Evolutionary conservation across 1,140 invertebrate species (phyloP).

Genomic region (Halesus radiatus): DNA sequence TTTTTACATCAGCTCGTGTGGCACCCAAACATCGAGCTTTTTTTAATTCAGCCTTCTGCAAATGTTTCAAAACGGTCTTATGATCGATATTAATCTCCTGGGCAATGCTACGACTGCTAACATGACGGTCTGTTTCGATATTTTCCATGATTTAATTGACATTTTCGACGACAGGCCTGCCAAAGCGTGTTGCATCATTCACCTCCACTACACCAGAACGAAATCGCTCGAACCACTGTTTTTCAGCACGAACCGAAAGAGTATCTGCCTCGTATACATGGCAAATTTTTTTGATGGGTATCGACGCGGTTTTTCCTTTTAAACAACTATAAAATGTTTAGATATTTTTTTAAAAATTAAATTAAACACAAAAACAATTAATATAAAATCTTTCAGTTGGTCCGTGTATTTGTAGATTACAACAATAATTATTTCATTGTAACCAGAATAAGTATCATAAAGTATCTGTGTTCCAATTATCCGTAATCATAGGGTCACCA

Average conservation of each 20-base stretch:
- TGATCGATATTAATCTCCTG: conserved; percentile 2
- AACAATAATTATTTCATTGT: too few species aligned
- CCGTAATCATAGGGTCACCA: too few species aligned
- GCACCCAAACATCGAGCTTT: conserved; percentile 18
- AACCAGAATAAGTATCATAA: too few species aligned
- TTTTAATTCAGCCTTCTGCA: conserved; percentile 15
- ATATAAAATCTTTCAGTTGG: too few species aligned
- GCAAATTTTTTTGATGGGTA: too few species aligned
- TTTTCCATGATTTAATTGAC: conserved; percentile 15
- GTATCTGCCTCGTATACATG: too few species aligned
- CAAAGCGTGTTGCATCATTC: conserved; percentile 6
- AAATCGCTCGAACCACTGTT: conserved; percentile 24
- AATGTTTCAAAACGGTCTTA: conserved; percentile 5
- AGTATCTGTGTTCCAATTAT: too few species aligned
- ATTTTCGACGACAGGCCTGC: conserved; percentile 23
- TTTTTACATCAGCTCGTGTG: conserved; percentile 20
- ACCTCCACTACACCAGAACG: conserved; percentile 8
- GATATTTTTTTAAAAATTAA: too few species aligned
- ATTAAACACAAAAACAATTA: too few species aligned
- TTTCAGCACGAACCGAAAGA: conserved; percentile 5
- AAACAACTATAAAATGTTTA: too few species aligned
- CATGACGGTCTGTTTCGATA: not conserved
- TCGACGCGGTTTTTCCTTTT: too few species aligned
- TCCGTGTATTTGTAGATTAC: too few species aligned
- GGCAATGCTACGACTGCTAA: conserved; percentile 20